A percentile compares a stretch with the other conserved stretches of the same genome.
Conservation (phyloP, 1,140 invertebrate species). For the Drosophila takahashii region DNA sequence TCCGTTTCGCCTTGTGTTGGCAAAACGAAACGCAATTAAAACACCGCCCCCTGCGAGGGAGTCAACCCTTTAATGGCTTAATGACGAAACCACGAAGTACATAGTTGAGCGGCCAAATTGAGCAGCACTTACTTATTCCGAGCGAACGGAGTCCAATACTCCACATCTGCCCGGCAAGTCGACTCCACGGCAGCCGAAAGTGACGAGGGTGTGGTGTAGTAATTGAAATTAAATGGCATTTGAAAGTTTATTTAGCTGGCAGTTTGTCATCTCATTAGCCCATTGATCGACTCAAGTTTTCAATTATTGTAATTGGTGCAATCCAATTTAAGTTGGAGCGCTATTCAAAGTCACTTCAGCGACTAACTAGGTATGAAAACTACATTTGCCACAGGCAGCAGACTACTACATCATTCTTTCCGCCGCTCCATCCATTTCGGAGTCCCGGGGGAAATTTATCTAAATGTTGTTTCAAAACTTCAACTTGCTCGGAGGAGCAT, state of each 20-base stretch:
- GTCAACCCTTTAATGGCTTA: conserved; percentile 70
- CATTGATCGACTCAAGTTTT: conserved; percentile 30
- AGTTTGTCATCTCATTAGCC: conserved; percentile 49
- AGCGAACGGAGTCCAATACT: conserved; percentile 48
- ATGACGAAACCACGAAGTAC: conserved; percentile 78
- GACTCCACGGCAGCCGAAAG: conserved; percentile 11
- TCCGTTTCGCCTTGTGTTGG: conserved; percentile 22
- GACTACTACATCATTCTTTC: conserved; percentile 54
- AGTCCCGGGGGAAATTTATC: conserved; percentile 82
- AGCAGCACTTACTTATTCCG: conserved; percentile 77
- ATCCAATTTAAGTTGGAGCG: conserved; percentile 7
- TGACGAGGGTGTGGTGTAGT: conserved; percentile 24
- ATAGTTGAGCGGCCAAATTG: conserved; percentile 77
- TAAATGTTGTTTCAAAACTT: conserved; percentile 84
- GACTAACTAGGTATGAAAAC: conserved; percentile 50
- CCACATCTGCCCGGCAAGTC: conserved; percentile 22
- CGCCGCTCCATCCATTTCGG: conserved; percentile 24
- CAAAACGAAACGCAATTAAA: conserved; percentile 57
- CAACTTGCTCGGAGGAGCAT: conserved; percentile 40
- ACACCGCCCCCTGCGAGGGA: not conserved
- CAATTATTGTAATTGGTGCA: conserved; percentile 36
- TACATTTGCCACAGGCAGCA: conserved; percentile 35
- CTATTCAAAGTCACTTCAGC: conserved; percentile 22
- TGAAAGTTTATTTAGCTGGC: conserved; percentile 43
- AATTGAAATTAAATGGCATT: conserved; percentile 55